phyloP scores from a whole-genome alignment of 2,113 vertebrate species.

The Polyodon spathula region DNA sequence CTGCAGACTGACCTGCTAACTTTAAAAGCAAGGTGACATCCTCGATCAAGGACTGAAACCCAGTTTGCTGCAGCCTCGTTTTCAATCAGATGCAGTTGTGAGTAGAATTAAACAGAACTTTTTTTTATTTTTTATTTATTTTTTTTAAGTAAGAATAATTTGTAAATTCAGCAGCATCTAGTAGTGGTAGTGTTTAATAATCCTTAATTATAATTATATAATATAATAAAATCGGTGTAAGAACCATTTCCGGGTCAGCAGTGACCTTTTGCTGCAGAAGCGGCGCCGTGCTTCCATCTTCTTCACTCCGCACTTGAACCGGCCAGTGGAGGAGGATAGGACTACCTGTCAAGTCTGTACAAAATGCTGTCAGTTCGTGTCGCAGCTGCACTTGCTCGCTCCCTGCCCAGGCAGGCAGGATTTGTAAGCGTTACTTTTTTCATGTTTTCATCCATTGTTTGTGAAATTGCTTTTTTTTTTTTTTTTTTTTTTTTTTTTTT shows the following conservation, averaged over 20 bases:
- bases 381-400: constrained; percentile 70
- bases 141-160: too few species aligned
- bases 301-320: constrained; percentile 26
- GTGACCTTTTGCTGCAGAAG: constrained; percentile 11
- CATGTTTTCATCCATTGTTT: too few species aligned
- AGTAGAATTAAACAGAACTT: too few species aligned
- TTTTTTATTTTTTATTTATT: too few species aligned
- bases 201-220: too few species aligned
- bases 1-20: too few species aligned
- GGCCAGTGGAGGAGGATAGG: constrained; percentile 50
- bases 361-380: constrained; percentile 83
- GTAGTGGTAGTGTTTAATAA: too few species aligned
- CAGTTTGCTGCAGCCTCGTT: too few species aligned
- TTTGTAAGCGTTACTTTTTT: constrained; percentile 57
- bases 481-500: not conserved
- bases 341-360: constrained; percentile 30
- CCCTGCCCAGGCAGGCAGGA: constrained; percentile 70
- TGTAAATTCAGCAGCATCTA: too few species aligned
- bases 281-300: constrained; percentile 30
- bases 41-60: too few species aligned
- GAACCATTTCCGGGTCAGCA: constrained; percentile 23
- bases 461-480: not conserved
- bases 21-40: too few species aligned
- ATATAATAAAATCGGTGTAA: not conserved
- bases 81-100: too few species aligned